Base-by-base conservation (phyloP, 2,797 vertebrate species). In the Lutjanus campechanus region DNA sequence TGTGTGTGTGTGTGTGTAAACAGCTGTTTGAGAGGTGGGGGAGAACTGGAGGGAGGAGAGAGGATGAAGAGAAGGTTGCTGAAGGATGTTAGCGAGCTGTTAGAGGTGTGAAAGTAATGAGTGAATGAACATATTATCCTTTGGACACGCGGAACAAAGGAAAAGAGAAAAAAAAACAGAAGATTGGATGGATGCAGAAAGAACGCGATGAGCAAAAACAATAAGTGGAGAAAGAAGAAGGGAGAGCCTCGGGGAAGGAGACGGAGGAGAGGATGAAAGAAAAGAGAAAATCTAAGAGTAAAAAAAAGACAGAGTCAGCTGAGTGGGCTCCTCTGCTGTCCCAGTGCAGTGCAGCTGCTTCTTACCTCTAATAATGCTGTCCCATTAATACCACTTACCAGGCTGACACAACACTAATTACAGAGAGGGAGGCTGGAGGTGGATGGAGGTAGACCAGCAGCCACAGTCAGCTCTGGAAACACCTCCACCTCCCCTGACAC, bases 311-410 rank as follows among this genome's bases (percentile, higher is more conserved):
- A 47, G 54, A 62, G 72, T 85, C 78, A 74, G 76, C 68, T 49
- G 29, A 36, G 29, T 36, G n/a, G 5, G 82, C 46, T 70, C 17
- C 61, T 77, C 85, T 77, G 90, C 78, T 85, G 94, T 93, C 95
- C 95, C 81, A 74, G 29, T 66, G 68, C 92, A 93, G 92, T 92
- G 91, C 94, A 95, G 95, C 95, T 94, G 95, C 47, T 62, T 75
- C 95, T 88, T 92, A 94, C 89, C 90, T 95, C 92, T 95, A 96
- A 97, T 96, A 97, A 96, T 95, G 95, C 95, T 94, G 92, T 79
- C 49, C 96, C 97, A 97, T 97, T 97, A 97, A 97, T 97, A 96
- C 96, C 96, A 97, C 97, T 98, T 97, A 97, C 96, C 95, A 95
- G 91, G 91, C 94, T 97, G 97, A 97, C 97, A 97, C 95, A 95